Evolutionary conservation across 2,797 vertebrate genomes (phyloP).

Genomic region (Xiphorhynchus erythropygius): DNA sequence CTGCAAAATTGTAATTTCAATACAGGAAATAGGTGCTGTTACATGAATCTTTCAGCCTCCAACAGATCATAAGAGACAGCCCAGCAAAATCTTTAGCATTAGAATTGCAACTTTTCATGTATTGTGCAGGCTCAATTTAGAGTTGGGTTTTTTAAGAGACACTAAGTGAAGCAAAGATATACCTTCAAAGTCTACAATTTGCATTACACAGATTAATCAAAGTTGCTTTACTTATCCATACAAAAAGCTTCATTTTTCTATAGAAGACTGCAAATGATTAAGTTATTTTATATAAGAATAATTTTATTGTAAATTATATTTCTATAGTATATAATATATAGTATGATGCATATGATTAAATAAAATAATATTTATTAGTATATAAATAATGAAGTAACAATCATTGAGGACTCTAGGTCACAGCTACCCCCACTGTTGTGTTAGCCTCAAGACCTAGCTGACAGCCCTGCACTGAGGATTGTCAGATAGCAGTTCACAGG

Average conservation of each 20-base stretch:
- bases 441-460: background rate
- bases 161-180: background rate
- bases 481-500: background rate
- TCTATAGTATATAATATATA: too few relatives aligned
- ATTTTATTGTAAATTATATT: background rate
- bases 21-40: background rate
- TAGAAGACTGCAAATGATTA: background rate
- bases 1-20: background rate
- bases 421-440: accelerated
- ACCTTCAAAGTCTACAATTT: background rate
- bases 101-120: background rate
- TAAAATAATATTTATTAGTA: background rate
- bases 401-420: background rate
- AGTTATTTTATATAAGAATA: background rate
- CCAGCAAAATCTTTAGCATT: background rate
- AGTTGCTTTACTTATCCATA: background rate
- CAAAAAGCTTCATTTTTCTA: background rate
- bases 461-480: background rate
- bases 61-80: background rate
- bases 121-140: background rate
- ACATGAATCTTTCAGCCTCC: background rate
- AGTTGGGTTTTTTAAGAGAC: background rate
- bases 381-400: background rate
- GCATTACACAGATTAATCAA: background rate
- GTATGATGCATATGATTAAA: background rate